phyloP scores from a whole-genome alignment of 2,888 invertebrate species.

The Cantharis nigra region DNA sequence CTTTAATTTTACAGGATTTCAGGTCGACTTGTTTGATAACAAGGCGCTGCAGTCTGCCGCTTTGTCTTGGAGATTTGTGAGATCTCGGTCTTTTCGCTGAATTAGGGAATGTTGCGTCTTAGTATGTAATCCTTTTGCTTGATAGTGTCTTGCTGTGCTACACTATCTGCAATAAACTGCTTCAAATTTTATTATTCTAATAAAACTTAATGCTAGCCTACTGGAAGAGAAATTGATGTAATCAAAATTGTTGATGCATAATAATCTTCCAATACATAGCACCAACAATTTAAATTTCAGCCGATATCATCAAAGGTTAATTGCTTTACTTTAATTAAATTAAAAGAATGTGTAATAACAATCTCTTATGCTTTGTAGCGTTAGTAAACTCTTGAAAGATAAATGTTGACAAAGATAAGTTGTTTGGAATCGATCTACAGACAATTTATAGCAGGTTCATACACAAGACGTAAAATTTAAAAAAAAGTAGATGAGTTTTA shows the following conservation, averaged over 20 bases:
- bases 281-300: not conserved
- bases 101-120: constrained; percentile 34
- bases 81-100: constrained; percentile 33
- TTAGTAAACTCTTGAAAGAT: constrained; percentile 25
- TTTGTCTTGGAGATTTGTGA: constrained; percentile 39
- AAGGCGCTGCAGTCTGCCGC: constrained; percentile 38
- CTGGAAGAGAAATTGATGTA: not conserved
- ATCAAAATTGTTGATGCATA: not conserved
- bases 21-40: constrained; percentile 44
- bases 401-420: constrained; percentile 39
- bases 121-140: constrained; percentile 33
- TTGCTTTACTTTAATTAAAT: constrained; percentile 1
- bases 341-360: constrained; percentile 1
- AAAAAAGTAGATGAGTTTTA: not conserved
- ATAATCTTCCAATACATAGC: not conserved
- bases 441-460: constrained; percentile 20
- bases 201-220: not conserved
- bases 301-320: not conserved
- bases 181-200: constrained; percentile 4
- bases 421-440: constrained; percentile 34
- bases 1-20: constrained; percentile 45
- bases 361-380: constrained; percentile 1
- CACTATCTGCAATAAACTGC: constrained; percentile 28
- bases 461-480: not conserved
- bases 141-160: constrained; percentile 35